Conservation (phyloP, 92 coral and sea anemone species). For the Porites rus region DNA sequence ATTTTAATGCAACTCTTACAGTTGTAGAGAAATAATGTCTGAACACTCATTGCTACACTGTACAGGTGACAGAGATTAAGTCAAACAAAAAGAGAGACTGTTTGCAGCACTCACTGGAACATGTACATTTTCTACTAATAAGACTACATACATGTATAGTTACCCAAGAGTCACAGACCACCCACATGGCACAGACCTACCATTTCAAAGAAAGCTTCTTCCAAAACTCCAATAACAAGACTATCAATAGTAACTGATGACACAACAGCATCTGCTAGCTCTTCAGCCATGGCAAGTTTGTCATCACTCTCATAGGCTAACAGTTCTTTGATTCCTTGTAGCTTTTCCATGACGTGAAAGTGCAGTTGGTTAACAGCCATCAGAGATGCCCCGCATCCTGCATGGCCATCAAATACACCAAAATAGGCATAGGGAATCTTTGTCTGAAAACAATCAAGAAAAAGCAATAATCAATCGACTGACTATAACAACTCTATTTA, state of each 20-base stretch:
- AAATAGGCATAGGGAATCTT: slow-evolving; percentile 96
- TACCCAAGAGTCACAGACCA: background rate
- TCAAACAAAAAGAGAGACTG: too few species aligned
- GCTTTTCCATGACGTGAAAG: slow-evolving; percentile 89
- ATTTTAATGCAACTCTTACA: too few species aligned
- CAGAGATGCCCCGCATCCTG: slow-evolving; percentile 93
- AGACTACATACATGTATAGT: background rate
- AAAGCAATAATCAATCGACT: too few species aligned
- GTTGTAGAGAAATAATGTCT: too few species aligned
- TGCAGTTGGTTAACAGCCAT: slow-evolving; percentile 92
- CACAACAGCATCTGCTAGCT: slow-evolving; percentile 83
- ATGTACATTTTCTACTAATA: background rate
- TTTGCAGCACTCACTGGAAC: background rate
- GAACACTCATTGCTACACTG: too few species aligned
- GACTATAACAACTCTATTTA: too few species aligned
- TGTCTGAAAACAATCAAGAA: slow-evolving; percentile 54
- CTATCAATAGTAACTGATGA: slow-evolving; percentile 86
- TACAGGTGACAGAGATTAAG: too few species aligned
- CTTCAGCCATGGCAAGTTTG: slow-evolving; percentile 62
- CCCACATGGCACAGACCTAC: slow-evolving; percentile 36
- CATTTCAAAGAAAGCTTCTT: slow-evolving; percentile 97
- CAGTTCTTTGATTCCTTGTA: slow-evolving; percentile 84
- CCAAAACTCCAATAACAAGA: slow-evolving; percentile 85
- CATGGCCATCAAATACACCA: slow-evolving; percentile 99
- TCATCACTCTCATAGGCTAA: slow-evolving; percentile 81